Base-by-base conservation (phyloP, 2,888 invertebrate species). In the Epicampocera succincta region DNA sequence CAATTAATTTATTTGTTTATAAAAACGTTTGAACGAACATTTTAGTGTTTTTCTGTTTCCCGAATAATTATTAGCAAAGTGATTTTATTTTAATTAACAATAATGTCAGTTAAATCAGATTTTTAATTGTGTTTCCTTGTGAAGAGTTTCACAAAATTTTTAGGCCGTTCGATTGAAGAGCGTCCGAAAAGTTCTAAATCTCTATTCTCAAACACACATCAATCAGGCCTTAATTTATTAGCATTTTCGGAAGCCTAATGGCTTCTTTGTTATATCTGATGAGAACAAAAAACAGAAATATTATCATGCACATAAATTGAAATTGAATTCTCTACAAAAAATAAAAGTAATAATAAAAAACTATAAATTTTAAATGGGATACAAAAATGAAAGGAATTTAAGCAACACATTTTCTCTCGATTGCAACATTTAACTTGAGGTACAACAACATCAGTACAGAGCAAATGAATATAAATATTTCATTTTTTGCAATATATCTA, bases 381-480 rank as follows among this genome's bases (percentile, higher is more conserved):
- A 44, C 63, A 54, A 50, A 50, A 25, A 42, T 33, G 8, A 44
- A 33, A 50, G 40, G 40, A 33, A 19, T 11, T 13, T 21, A 38
- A 29, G 25, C 42, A 63, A 52, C 25, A 66, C 19, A 40, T 71
- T 52, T 15, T 17, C 21, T 71, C 46, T 71, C 65, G 74, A 65
- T 71, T 69, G 56, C 69, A 75, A 65, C 63, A 80, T 65, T 66
- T 72, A 44, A 52, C 69, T 69, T n/a, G 21, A 79, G 63, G 61
- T 73, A 68, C 38, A 63, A 15, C 50, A 44, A 15, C 25, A n/a
- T 19, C 25, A 44, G 38, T n/a, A 50, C 2, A 5, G 52, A 63
- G 44, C 19, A 77, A 63, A 81, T 77, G 73, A 77, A 77, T 65
- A 74, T 77, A 77, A 81, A 82, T 74, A 80, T 71, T 78, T 78